These are phyloP conservation scores for Galleria mellonella DNA, from an alignment of 1,140 invertebrate species.

Conservation along the genomic window DNA sequence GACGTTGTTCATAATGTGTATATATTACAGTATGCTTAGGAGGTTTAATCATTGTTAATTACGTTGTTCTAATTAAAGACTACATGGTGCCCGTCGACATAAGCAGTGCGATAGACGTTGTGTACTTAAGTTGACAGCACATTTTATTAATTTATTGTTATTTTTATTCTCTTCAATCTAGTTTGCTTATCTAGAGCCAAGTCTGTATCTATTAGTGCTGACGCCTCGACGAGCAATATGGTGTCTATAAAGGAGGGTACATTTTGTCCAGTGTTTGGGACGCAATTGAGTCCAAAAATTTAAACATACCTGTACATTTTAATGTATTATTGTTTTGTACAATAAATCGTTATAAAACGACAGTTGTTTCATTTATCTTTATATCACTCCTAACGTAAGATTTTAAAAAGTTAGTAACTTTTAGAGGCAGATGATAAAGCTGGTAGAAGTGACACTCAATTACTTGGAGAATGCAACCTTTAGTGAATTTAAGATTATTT, in stretches of 20 bases:
- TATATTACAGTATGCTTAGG: slow-evolving; percentile 72
- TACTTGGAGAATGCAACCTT: too few relatives aligned
- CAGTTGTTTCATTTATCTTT: slow-evolving; percentile 45
- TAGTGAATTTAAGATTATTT: too few relatives aligned
- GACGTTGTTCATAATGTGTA: slow-evolving; percentile 72
- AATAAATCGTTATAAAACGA: slow-evolving; percentile 76
- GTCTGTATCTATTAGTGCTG: slow-evolving; percentile 70
- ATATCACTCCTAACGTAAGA: background rate
- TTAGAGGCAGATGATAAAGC: too few relatives aligned
- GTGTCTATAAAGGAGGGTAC: slow-evolving; percentile 68
- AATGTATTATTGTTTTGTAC: slow-evolving; percentile 77
- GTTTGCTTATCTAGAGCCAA: slow-evolving; percentile 70
- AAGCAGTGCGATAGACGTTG: slow-evolving; percentile 71
- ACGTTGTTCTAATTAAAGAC: slow-evolving; percentile 70
- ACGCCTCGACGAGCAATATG: slow-evolving; percentile 71
- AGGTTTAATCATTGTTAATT: slow-evolving; percentile 71
- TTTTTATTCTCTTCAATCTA: slow-evolving; percentile 69
- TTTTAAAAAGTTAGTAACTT: too few relatives aligned
- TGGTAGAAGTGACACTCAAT: too few relatives aligned
- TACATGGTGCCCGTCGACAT: slow-evolving; percentile 73
- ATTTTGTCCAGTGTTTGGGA: slow-evolving; percentile 71
- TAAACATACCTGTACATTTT: slow-evolving; percentile 76
- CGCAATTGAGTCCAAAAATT: slow-evolving; percentile 68
- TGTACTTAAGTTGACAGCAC: slow-evolving; percentile 73
- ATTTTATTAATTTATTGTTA: slow-evolving; percentile 69